Conservation (phyloP, 2,113 vertebrate genomes). For the Tenebrosternarchus preto region DNA sequence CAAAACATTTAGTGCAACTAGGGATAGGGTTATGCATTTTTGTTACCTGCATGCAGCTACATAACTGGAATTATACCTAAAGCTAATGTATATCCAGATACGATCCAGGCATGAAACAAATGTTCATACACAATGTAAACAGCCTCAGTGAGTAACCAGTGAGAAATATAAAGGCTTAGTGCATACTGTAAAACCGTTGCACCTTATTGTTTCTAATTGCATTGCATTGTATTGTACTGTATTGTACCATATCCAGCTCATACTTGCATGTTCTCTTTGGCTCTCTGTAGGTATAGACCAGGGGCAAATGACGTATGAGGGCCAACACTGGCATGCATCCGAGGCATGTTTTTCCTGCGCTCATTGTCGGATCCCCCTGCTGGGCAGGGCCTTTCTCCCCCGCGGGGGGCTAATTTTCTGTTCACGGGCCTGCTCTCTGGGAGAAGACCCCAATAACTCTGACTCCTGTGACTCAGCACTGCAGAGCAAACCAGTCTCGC, state of each 20-base stretch:
- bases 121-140: too few species aligned
- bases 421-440: constrained; percentile 84
- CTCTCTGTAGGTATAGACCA: constrained; percentile 81
- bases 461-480: constrained; percentile 82
- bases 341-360: constrained; percentile 87
- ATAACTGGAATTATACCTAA: too few species aligned
- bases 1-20: too few species aligned
- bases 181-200: too few species aligned
- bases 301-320: constrained; percentile 89
- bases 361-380: constrained; percentile 77
- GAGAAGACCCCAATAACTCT: constrained; percentile 74
- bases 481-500: constrained; percentile 63
- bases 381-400: constrained; percentile 86
- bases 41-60: too few species aligned
- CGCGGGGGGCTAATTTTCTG: constrained; percentile 87
- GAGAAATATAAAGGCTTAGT: too few species aligned
- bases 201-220: too few species aligned
- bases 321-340: constrained; percentile 89
- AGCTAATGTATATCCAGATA: too few species aligned
- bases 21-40: too few species aligned
- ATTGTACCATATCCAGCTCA: too few species aligned
- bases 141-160: too few species aligned
- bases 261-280: constrained; percentile 7
- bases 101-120: too few species aligned
- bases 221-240: not conserved